Percentiles rank a stretch among this genome's conserved stretches.
Conservation (phyloP, 2,797 vertebrate genomes). For the Lemur catta region DNA sequence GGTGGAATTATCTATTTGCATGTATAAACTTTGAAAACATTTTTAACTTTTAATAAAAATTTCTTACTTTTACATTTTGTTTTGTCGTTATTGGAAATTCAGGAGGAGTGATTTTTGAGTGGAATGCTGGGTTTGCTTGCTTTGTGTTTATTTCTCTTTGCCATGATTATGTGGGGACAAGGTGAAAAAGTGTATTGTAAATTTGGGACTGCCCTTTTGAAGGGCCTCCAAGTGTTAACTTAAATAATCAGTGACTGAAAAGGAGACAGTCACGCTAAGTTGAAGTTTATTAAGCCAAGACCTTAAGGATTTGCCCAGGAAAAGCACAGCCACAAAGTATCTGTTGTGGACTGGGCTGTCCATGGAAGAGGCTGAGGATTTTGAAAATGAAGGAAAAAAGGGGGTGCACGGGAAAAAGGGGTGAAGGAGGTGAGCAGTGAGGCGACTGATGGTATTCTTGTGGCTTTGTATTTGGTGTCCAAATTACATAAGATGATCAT, state of each 20-base stretch:
- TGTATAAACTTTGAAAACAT: background rate
- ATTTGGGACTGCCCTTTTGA: accelerated
- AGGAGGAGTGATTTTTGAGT: background rate
- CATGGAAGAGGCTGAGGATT: background rate
- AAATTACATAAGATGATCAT: background rate
- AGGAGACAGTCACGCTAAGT: background rate
- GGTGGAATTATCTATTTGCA: background rate
- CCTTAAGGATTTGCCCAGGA: background rate
- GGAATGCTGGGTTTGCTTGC: background rate
- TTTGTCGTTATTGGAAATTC: conserved; percentile 10
- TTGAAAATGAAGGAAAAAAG: background rate
- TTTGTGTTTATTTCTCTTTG: background rate
- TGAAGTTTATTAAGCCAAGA: background rate
- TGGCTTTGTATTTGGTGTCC: background rate
- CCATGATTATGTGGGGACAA: no score
- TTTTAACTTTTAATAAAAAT: conserved; percentile 58
- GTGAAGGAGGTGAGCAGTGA: background rate
- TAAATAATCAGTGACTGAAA: background rate
- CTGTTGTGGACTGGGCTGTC: background rate
- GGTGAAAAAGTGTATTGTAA: accelerated
- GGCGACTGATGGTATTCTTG: background rate
- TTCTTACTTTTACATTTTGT: conserved; percentile 32
- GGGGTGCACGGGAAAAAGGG: background rate
- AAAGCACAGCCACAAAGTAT: background rate
- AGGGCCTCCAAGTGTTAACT: background rate